Evolutionary conservation across 2,113 vertebrate genomes (phyloP).

Genomic region (Tiliqua scincoides): DNA sequence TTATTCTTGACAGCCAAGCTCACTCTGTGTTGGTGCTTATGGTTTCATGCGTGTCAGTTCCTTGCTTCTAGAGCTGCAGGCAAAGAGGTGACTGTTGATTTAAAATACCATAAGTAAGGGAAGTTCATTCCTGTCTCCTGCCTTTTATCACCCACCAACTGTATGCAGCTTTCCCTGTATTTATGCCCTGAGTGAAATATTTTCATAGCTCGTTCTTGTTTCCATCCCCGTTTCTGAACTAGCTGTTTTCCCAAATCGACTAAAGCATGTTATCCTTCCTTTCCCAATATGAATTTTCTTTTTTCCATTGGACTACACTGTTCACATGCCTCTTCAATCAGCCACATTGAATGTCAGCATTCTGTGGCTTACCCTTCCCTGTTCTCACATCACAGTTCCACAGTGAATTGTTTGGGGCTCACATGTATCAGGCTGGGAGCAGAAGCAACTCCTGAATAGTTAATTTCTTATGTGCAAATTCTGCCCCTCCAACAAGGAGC

Average conservation of each 20-base stretch:
- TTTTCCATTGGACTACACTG: not conserved
- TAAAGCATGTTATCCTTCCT: not conserved
- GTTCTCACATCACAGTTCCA: too few species aligned
- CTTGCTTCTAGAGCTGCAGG: not conserved
- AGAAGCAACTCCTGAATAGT: not conserved
- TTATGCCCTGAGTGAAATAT: not conserved
- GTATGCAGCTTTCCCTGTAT: not conserved
- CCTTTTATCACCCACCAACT: not conserved
- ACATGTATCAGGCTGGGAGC: not conserved
- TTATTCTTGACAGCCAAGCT: not conserved
- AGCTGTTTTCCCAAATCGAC: not conserved
- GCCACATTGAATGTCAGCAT: not conserved
- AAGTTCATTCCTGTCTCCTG: not conserved
- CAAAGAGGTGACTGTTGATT: not conserved
- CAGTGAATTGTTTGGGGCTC: not conserved
- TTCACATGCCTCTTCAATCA: not conserved
- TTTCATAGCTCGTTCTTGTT: not conserved
- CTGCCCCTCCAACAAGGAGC: too few species aligned
- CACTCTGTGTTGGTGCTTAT: not conserved
- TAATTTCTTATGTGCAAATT: too few species aligned
- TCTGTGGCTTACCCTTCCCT: not conserved
- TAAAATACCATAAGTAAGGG: not conserved
- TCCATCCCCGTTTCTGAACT: not conserved
- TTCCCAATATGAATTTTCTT: not conserved
- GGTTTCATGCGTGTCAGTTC: not conserved